Conservation (phyloP, 2,888 invertebrate genomes). For the Heliconius aoede region DNA sequence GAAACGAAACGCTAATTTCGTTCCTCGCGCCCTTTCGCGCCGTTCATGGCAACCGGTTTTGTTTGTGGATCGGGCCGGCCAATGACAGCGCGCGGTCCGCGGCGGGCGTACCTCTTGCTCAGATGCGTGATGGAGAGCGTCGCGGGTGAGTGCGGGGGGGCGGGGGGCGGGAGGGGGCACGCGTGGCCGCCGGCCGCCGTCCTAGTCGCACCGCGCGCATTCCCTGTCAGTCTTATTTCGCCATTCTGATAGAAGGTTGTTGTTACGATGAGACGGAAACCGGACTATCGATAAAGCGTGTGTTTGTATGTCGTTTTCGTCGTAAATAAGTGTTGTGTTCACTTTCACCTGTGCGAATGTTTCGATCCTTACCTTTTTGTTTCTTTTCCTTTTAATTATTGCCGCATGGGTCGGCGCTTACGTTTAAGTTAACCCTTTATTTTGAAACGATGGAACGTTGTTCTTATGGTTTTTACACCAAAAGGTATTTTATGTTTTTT, state of each 20-base stretch:
- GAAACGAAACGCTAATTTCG: conserved; percentile 66
- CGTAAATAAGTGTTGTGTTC: conserved; percentile 83
- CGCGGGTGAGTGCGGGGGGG: conserved; percentile 56
- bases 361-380: conserved; percentile 80
- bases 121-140: conserved; percentile 68
- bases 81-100: conserved; percentile 60
- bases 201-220: conserved; percentile 65
- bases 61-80: conserved; percentile 76
- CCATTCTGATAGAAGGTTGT: conserved; percentile 81
- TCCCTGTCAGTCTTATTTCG: conserved; percentile 74
- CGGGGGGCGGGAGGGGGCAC: conserved; percentile 61
- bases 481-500: conserved; percentile 88
- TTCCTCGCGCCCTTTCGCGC: conserved; percentile 79
- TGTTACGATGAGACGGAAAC: conserved; percentile 78
- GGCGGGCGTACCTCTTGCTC: conserved; percentile 80
- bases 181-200: conserved; percentile 58
- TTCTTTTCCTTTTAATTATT: conserved; percentile 78
- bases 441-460: conserved; percentile 90
- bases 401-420: conserved; percentile 82
- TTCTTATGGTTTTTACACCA: conserved; percentile 91
- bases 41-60: conserved; percentile 80
- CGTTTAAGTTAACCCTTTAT: conserved; percentile 83
- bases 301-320: conserved; percentile 84
- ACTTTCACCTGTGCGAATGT: conserved; percentile 84
- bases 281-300: conserved; percentile 83